Percentiles rank a stretch among this genome's conserved stretches.
phyloP scores from a whole-genome alignment of 2,888 invertebrate species.

The Drosophila monieri region DNA sequence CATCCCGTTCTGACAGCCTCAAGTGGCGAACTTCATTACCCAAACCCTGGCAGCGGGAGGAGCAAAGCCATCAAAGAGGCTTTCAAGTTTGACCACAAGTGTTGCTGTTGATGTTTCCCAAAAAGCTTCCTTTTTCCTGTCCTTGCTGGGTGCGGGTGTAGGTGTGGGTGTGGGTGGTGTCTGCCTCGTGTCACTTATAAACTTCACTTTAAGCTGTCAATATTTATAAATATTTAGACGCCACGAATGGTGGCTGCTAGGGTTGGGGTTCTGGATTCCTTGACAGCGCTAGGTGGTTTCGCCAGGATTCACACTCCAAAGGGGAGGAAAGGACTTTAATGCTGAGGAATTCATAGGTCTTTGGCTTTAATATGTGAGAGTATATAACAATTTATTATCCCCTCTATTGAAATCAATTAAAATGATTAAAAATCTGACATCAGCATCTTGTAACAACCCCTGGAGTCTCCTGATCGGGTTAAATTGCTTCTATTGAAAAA shows the following conservation, averaged over 20 bases:
- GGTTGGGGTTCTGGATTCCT: not conserved
- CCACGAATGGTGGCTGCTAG: slow-evolving; percentile 36
- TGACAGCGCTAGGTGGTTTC: slow-evolving; percentile 20
- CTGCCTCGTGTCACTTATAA: slow-evolving; percentile 71
- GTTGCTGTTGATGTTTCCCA: slow-evolving; percentile 50
- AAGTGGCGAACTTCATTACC: slow-evolving; percentile 71
- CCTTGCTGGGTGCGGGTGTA: not conserved
- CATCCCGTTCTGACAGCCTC: slow-evolving; percentile 62
- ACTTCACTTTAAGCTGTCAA: slow-evolving; percentile 77
- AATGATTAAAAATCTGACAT: not conserved
- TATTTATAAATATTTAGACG: slow-evolving; percentile 76
- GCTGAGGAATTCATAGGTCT: not conserved
- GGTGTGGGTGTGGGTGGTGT: slow-evolving; percentile 12
- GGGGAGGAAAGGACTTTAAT: not conserved
- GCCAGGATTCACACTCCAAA: slow-evolving; percentile 12
- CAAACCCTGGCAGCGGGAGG: slow-evolving; percentile 35
- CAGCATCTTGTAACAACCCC: not conserved
- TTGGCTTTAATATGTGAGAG: not conserved
- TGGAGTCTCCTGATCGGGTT: not conserved
- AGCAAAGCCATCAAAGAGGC: slow-evolving; percentile 70
- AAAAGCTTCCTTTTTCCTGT: slow-evolving; percentile 60
- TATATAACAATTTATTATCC: not conserved
- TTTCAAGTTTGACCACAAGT: slow-evolving; percentile 77
- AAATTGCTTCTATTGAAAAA: not conserved
- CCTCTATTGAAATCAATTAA: slow-evolving; percentile 2